These are phyloP conservation scores for Phenganax subtilis DNA, from an alignment of 92 coral and sea anemone genomes.

Conservation along the genomic window DNA sequence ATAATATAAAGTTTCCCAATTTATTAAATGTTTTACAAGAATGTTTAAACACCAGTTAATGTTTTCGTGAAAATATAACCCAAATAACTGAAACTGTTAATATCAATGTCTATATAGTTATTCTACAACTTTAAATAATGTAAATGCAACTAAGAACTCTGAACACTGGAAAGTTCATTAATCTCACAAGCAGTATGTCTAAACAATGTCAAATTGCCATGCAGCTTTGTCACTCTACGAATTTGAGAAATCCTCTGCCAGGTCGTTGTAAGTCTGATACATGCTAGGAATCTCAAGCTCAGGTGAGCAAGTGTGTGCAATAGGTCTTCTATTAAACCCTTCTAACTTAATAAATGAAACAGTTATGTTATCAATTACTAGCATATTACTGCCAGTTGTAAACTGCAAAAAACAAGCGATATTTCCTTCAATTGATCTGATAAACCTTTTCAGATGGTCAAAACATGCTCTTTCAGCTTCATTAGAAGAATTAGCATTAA, in stretches of 20 bases:
- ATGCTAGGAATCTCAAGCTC: constrained; percentile 1
- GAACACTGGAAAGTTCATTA: no score
- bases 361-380: not conserved
- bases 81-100: not conserved
- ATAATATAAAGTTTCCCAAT: not conserved
- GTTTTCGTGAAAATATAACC: not conserved
- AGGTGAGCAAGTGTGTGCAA: not conserved
- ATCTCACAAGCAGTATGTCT: not conserved
- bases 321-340: not conserved
- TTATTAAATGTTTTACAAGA: not conserved
- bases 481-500: constrained; percentile 19
- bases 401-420: not conserved
- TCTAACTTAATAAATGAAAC: no score
- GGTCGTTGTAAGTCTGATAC: not conserved
- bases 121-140: no score
- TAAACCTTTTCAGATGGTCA: constrained; percentile 40
- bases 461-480: constrained; percentile 12
- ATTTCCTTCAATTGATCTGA: constrained; percentile 42
- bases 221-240: not conserved
- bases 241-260: not conserved
- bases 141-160: no score
- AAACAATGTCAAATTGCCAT: not conserved
- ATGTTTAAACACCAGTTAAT: not conserved
- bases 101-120: no score
- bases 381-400: not conserved